Evolutionary conservation across 2,888 invertebrate genomes (phyloP).

Genomic region (Caenorhabditis uteleia): DNA sequence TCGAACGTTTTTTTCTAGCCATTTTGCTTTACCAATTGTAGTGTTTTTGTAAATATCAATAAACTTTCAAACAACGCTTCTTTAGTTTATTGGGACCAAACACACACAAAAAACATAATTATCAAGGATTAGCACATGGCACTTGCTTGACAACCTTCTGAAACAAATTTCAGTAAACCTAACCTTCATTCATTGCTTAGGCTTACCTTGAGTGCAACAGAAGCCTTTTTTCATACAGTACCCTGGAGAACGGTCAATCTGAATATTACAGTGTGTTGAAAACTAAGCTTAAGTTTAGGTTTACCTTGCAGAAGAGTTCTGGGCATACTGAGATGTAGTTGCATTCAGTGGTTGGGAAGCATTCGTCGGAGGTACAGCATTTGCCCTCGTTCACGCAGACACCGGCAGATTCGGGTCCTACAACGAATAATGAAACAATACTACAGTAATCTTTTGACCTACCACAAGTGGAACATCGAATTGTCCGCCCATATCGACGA

Average conservation of each 20-base stretch:
- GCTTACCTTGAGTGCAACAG: slow-evolving; percentile 43
- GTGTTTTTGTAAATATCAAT: slow-evolving; percentile 15
- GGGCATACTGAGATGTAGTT: slow-evolving; percentile 33
- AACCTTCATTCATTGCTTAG: too few relatives aligned
- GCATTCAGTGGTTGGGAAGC: slow-evolving; percentile 44
- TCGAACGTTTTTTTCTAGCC: slow-evolving; percentile 28
- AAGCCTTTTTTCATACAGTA: slow-evolving; percentile 39
- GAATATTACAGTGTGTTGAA: too few relatives aligned
- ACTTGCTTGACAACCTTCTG: slow-evolving; percentile 36
- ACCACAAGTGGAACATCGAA: slow-evolving; percentile 52
- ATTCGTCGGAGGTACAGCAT: slow-evolving; percentile 55
- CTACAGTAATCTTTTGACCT: not conserved
- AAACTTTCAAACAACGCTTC: slow-evolving; percentile 5
- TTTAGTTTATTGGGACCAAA: not conserved
- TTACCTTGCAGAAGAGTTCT: slow-evolving; percentile 44
- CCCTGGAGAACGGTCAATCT: slow-evolving; percentile 34
- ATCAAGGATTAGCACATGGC: slow-evolving; percentile 39
- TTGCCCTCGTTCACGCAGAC: slow-evolving; percentile 50
- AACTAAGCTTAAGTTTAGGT: not conserved
- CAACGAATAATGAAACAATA: not conserved
- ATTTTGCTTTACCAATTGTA: slow-evolving; percentile 8
- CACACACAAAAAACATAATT: not conserved
- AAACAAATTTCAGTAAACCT: slow-evolving; percentile 7
- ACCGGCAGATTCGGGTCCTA: slow-evolving; percentile 51
- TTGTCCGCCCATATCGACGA: slow-evolving; percentile 57